Base-by-base conservation (phyloP, 2,113 vertebrate species). In the Pantherophis guttatus region DNA sequence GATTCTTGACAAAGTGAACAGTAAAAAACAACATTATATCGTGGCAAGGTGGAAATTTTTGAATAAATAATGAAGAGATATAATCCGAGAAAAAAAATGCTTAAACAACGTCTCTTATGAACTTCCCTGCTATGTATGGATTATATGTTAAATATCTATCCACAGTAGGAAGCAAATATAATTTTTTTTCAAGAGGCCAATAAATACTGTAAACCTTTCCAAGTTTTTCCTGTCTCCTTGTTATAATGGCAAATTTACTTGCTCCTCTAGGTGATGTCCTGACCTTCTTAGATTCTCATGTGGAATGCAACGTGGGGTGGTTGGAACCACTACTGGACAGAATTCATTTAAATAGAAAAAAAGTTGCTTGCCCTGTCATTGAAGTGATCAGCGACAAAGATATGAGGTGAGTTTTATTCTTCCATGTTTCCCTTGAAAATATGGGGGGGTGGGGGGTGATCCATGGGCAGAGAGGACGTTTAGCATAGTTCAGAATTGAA, bases 291-390 rank as follows among this genome's bases (percentile, higher is more conserved):
- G 99, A 99, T 97, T 99, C 99, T 0, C 99, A 99, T 0, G 95
- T 99, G 90, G 99, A 99, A 95, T 99, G 99, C 94, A 99, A 99
- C 0, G 98, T 99, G 93, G 99, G 99, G 8, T 99, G 99, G 99
- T 96, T 99, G 97, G 99, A 99, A 96, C 99, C 99, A 0, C 98
- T 99, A 92, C 95, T 99, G 94, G 98, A 99, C 95, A 98, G 98
- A 95, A 95, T 99, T 89, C 98, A 97, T 55, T 93, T 98, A 96
- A 98, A 98, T 96, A 98, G 97, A 13, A 96, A 96, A 95, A 99
- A 99, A 96, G 99, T 99, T 0, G 98, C 98, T 75, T 99, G 99
- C 90, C 99, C 99, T 0, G 99, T 99, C 88, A 99, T 99, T 44
- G 99, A 99, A 97, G 99, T 99, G 93, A 98, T 99, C 97, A 99